These are phyloP conservation scores for Sogatella furcifera DNA, from an alignment of 1,140 invertebrate genomes.

Conservation along the genomic window DNA sequence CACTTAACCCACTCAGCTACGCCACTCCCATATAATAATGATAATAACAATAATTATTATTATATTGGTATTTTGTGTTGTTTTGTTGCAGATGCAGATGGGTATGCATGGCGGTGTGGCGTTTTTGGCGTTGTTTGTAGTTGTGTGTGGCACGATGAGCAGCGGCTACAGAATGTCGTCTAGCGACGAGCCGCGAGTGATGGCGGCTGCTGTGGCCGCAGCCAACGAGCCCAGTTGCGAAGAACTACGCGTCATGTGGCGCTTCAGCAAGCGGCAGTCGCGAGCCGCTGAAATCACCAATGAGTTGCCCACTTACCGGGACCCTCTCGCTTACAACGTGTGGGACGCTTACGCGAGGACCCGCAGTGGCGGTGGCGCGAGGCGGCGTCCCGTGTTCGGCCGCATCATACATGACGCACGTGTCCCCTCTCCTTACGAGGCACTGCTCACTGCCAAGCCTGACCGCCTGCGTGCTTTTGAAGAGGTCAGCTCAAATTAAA, in stretches of 20 bases:
- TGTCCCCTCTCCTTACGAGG: conserved; percentile 35
- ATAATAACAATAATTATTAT: too few relatives aligned
- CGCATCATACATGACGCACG: conserved; percentile 41
- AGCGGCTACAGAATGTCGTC: too few relatives aligned
- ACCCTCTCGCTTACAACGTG: conserved; percentile 68
- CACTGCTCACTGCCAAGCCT: conserved; percentile 31
- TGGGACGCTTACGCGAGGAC: conserved; percentile 43
- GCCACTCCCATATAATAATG: too few relatives aligned
- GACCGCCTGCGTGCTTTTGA: conserved; percentile 33
- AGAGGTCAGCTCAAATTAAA: conserved; percentile 22
- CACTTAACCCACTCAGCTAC: too few relatives aligned
- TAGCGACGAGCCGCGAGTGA: too few relatives aligned
- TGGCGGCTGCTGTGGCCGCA: too few relatives aligned
- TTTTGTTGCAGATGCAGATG: too few relatives aligned
- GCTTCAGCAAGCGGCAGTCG: conserved; percentile 79
- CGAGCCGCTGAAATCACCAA: conserved; percentile 74
- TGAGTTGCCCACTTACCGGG: conserved; percentile 65
- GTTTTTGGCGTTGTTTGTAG: too few relatives aligned
- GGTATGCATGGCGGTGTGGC: too few relatives aligned
- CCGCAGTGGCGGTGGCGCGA: conserved; percentile 24
- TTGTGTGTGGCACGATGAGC: too few relatives aligned
- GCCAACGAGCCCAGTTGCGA: conserved; percentile 68
- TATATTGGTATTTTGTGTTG: too few relatives aligned
- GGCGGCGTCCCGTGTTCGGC: conserved; percentile 38
- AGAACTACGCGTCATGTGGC: conserved; percentile 81